Evolutionary conservation across 2,888 invertebrate genomes (phyloP).

Genomic region (Lepidocyrtoides sp.): DNA sequence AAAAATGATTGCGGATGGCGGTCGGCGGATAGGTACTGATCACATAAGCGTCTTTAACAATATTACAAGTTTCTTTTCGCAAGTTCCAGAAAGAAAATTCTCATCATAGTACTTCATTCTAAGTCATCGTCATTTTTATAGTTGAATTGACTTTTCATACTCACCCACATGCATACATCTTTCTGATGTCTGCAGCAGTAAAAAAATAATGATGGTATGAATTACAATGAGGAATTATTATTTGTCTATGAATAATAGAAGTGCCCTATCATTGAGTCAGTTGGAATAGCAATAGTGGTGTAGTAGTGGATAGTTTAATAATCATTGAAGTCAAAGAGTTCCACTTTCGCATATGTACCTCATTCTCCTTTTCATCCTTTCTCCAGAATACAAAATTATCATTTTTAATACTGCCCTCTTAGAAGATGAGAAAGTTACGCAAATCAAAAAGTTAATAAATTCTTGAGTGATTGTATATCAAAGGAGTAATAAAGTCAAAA

Average conservation of each 20-base stretch:
- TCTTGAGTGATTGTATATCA: neutral
- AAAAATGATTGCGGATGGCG: neutral
- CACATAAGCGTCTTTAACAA: neutral
- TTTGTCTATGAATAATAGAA: neutral
- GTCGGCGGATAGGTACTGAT: neutral
- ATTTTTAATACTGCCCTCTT: neutral
- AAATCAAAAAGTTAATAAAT: conserved; percentile 25
- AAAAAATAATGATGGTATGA: neutral
- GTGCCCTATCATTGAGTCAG: neutral
- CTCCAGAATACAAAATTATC: neutral
- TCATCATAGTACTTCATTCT: neutral
- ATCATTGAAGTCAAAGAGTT: neutral
- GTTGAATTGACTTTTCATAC: neutral
- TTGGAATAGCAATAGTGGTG: neutral
- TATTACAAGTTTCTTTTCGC: conserved; percentile 11
- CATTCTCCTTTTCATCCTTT: neutral
- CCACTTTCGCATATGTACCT: neutral
- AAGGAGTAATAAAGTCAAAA: neutral
- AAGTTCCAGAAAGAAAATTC: neutral
- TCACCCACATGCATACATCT: neutral
- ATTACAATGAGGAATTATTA: conserved; percentile 30
- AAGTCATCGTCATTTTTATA: neutral
- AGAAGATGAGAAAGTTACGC: neutral
- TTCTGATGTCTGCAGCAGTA: neutral
- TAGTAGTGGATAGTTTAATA: neutral